phyloP scores from a whole-genome alignment of 2,113 vertebrate species.

The Toxostoma redivivum region DNA sequence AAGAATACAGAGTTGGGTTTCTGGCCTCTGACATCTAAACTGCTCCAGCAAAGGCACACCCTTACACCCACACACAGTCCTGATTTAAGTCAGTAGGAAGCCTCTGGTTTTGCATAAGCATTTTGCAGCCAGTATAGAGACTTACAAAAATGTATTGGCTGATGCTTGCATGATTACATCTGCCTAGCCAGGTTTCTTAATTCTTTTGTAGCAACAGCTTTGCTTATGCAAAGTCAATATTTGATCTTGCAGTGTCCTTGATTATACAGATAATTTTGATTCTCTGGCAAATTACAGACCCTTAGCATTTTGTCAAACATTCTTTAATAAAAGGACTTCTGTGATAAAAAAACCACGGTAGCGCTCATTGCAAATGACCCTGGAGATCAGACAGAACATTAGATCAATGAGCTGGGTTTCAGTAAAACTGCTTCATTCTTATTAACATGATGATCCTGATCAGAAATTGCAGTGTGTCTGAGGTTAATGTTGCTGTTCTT shows the following conservation, averaged over 20 bases:
- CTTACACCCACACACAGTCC: constrained; percentile 34
- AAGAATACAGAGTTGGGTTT: constrained; percentile 36
- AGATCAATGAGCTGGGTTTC: not conserved
- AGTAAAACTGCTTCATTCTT: not conserved
- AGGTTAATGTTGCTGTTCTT: not conserved
- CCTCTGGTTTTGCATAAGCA: constrained; percentile 40
- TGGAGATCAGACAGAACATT: not conserved
- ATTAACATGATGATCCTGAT: not conserved
- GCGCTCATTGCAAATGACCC: not conserved
- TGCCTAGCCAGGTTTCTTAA: not conserved
- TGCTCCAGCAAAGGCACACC: constrained; percentile 15
- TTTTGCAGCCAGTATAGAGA: not conserved
- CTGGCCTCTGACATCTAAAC: not conserved
- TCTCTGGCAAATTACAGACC: not conserved
- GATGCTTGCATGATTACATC: not conserved
- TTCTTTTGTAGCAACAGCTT: not conserved
- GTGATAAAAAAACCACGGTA: not conserved
- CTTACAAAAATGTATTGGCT: constrained; percentile 8
- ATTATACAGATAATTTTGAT: not conserved
- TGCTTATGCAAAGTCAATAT: not conserved
- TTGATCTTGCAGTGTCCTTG: constrained; percentile 11
- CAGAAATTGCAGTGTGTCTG: not conserved
- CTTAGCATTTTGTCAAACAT: not conserved
- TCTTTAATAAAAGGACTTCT: not conserved
- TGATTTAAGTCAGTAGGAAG: constrained; percentile 39